phyloP scores from a whole-genome alignment of 2,797 vertebrate species.

The Heliangelus exortis region DNA sequence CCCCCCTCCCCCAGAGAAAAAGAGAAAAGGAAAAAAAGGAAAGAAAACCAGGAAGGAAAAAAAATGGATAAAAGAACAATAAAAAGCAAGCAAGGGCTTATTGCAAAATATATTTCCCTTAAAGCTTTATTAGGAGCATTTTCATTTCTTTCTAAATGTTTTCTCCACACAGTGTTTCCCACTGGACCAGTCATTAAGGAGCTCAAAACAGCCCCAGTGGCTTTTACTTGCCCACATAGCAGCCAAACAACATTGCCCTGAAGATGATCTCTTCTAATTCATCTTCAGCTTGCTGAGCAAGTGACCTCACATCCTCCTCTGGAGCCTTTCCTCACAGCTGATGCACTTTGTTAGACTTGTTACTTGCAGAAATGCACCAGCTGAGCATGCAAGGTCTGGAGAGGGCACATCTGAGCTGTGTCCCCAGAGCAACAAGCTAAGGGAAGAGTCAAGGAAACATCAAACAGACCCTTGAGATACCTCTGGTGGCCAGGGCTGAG shows the following conservation, averaged over 20 bases:
- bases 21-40: not conserved
- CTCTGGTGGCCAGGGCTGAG: not conserved
- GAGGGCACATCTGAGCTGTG: not conserved
- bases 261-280: conserved; percentile 8
- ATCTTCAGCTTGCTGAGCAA: not conserved
- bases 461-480: not conserved
- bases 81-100: conserved; percentile 40
- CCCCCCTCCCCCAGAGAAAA: too few species aligned
- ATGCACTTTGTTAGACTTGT: not conserved
- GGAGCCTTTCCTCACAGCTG: not conserved
- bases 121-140: conserved; percentile 34
- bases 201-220: conserved; percentile 25
- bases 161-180: conserved; percentile 1
- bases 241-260: not conserved
- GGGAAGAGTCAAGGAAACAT: not conserved
- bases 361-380: not conserved
- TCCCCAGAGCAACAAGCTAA: not conserved
- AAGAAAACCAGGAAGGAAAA: not conserved
- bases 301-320: not conserved
- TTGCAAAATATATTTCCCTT: conserved; percentile 43
- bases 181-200: conserved; percentile 28
- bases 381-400: not conserved
- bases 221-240: not conserved
- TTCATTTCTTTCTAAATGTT: conserved; percentile 26
- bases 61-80: conserved; percentile 27